These are phyloP conservation scores for Trissoscelio sp. DNA, from an alignment of 2,888 invertebrate species.

Conservation along the genomic window DNA sequence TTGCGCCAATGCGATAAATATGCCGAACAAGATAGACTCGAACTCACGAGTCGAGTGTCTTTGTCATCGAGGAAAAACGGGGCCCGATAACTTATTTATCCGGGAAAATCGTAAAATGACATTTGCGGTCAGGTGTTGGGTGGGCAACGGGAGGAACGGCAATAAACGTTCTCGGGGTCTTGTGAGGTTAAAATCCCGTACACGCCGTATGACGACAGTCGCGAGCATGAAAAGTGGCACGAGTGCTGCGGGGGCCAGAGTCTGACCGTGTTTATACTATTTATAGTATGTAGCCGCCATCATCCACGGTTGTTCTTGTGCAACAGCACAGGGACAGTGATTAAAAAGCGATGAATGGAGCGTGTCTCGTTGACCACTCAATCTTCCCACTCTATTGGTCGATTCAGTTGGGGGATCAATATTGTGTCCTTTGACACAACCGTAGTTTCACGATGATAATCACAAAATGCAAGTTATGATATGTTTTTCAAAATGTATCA, in stretches of 20 bases:
- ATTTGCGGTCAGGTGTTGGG: conserved; percentile 39
- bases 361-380: conserved; percentile 15
- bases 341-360: conserved; percentile 52
- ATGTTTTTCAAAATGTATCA: too few relatives aligned
- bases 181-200: conserved; percentile 46
- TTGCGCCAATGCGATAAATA: conserved; percentile 31
- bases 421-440: background rate
- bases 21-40: background rate
- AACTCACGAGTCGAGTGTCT: conserved; percentile 41
- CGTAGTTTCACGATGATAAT: background rate
- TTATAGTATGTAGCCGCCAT: conserved; percentile 38
- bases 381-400: conserved; percentile 9
- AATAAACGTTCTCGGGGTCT: conserved; percentile 21
- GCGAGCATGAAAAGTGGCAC: conserved; percentile 45
- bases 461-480: too few relatives aligned
- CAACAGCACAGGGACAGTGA: conserved; percentile 16
- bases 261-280: conserved; percentile 36
- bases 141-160: background rate
- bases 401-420: background rate
- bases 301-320: background rate
- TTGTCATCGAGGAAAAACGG: conserved; percentile 26
- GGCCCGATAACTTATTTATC: conserved; percentile 43
- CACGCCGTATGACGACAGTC: conserved; percentile 35
- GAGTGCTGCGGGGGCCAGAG: conserved; percentile 23
- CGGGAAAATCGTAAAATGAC: conserved; percentile 47